Evolutionary conservation across 2,797 vertebrate species (phyloP).

Genomic region (Crocodylus rhombifer): DNA sequence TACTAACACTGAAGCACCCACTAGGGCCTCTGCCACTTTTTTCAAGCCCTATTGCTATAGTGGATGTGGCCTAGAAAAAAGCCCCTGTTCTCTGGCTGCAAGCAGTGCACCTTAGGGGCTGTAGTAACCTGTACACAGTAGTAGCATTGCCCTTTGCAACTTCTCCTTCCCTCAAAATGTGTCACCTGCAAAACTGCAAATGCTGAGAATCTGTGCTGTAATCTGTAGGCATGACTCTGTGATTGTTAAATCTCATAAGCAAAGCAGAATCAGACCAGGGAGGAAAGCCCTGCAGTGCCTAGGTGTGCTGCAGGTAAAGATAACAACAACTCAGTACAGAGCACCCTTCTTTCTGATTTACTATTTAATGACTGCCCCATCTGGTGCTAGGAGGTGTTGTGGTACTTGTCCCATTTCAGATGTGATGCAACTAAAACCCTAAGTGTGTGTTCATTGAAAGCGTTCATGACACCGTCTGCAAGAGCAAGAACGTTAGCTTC

Average conservation of each 20-base stretch:
- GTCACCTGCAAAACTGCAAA: neutral
- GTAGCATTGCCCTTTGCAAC: neutral
- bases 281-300: too few species aligned
- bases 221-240: neutral
- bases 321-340: neutral
- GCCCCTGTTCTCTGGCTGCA: neutral
- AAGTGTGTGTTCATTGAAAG: neutral
- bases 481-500: neutral
- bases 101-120: neutral
- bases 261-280: neutral
- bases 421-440: neutral
- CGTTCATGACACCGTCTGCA: neutral
- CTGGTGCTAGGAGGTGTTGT: neutral
- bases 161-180: neutral
- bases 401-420: fast-evolving
- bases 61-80: fast-evolving
- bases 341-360: neutral
- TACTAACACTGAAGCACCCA: neutral
- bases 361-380: neutral
- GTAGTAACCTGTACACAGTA: neutral
- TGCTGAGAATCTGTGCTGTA: neutral
- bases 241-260: neutral
- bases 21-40: neutral
- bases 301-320: neutral
- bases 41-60: slow-evolving; percentile 5